These are phyloP conservation scores for Branchellion lobata DNA, from an alignment of 2,888 invertebrate species.

Conservation along the genomic window DNA sequence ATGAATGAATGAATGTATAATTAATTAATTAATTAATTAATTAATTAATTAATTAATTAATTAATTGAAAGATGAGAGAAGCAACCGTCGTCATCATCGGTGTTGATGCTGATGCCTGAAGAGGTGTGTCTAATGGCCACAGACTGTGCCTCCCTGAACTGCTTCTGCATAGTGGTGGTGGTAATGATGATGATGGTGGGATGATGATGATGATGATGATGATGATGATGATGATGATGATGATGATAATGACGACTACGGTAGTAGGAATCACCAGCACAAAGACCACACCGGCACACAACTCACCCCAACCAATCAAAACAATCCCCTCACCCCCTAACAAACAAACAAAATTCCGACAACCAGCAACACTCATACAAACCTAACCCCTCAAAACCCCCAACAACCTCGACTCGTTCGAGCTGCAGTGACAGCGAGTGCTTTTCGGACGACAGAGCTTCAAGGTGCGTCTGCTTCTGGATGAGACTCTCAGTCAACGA, in stretches of 20 bases:
- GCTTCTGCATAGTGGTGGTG: conserved; percentile 63
- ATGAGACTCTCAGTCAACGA: conserved; percentile 78
- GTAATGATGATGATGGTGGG: background rate
- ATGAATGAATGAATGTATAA: background rate
- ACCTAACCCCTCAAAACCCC: too few species aligned
- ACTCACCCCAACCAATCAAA: background rate
- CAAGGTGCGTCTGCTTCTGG: conserved; percentile 81
- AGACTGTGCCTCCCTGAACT: conserved; percentile 68
- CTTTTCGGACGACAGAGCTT: conserved; percentile 78
- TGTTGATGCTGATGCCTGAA: conserved; percentile 67
- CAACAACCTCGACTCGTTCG: conserved; percentile 70
- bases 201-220: background rate
- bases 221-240: background rate
- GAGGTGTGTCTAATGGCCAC: conserved; percentile 66
- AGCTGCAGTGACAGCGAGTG: conserved; percentile 80
- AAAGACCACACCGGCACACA: background rate
- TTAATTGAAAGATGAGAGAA: too few species aligned
- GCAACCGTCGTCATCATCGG: conserved; percentile 69
- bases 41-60: too few species aligned
- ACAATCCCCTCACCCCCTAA: background rate
- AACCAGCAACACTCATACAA: background rate
- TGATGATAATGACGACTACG: too few species aligned
- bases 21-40: too few species aligned
- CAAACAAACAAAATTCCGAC: background rate
- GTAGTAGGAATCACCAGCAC: too few species aligned